Evolutionary conservation across 2,113 vertebrate species (phyloP).

Genomic region (Salminus brasiliensis): DNA sequence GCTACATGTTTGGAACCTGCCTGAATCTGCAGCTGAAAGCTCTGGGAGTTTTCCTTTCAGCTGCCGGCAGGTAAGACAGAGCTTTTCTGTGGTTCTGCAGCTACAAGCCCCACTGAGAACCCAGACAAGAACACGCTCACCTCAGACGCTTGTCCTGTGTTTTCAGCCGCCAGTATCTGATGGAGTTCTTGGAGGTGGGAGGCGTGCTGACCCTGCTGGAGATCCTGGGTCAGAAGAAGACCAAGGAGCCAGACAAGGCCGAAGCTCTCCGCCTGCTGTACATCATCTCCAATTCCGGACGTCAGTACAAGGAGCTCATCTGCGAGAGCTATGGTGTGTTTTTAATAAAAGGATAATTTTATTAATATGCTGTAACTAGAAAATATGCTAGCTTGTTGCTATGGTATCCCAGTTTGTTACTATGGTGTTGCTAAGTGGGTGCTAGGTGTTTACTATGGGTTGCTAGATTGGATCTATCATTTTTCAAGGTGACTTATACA

Average conservation of each 20-base stretch:
- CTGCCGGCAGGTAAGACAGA: slow-evolving; percentile 78
- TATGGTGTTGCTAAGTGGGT: too few relatives aligned
- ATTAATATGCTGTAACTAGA: too few relatives aligned
- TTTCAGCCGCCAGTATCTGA: slow-evolving; percentile 79
- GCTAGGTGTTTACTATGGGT: too few relatives aligned
- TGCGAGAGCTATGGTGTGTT: slow-evolving; percentile 82
- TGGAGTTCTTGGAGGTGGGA: slow-evolving; percentile 84
- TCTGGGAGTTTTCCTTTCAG: slow-evolving; percentile 81
- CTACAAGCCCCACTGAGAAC: too few relatives aligned
- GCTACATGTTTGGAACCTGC: slow-evolving; percentile 78
- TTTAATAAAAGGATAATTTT: neutral
- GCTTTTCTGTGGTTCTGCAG: neutral
- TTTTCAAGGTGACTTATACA: too few relatives aligned
- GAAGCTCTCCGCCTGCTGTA: slow-evolving; percentile 80
- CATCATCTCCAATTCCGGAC: slow-evolving; percentile 73
- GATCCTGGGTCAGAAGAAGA: slow-evolving; percentile 75
- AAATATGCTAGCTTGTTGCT: too few relatives aligned
- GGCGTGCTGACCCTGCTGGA: slow-evolving; percentile 82
- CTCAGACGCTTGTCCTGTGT: neutral
- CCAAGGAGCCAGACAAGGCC: slow-evolving; percentile 77
- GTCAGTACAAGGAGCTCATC: slow-evolving; percentile 85
- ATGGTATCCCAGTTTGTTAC: too few relatives aligned
- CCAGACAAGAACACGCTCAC: neutral
- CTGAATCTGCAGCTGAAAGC: slow-evolving; percentile 80
- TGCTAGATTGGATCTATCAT: too few relatives aligned